Base-by-base conservation (phyloP, 1,140 invertebrate species). In the Drosophila persimilis region DNA sequence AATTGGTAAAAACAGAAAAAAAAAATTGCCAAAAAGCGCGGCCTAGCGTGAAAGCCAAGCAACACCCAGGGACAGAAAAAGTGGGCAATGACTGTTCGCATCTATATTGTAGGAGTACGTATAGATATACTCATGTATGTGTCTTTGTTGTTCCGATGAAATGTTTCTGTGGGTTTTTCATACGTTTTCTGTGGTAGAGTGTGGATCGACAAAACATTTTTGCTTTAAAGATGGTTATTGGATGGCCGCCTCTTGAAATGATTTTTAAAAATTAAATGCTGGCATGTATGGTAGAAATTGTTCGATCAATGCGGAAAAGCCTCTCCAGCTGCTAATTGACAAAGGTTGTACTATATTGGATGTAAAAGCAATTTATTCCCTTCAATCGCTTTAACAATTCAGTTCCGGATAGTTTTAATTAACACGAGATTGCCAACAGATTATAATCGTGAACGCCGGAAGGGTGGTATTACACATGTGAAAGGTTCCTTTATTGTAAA, bases 1-100 rank as follows among this genome's bases (percentile, higher is more conserved):
- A 88, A 81, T 88, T 86, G 73, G 77, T 88, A 85, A 79, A 61
- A 66, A 62, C 50, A 56, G 57, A 56, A 13, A 6, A 43, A 43
- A 58, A 72, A 70, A 74, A 74, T 74, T 60, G 47, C 64, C 75
- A 60, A 66, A 75, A 83, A 83, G 58, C 41, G 65, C 63, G 64
- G 67, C 54, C 56, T 64, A 77, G 69, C 81, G 65, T 86, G 73
- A 80, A 85, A 77, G 77, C 60, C 46, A 61, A 26, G 63, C 51
- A 31, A 66, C 51, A 31, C 41, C 45, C 48, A 64, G 71, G 52
- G 45, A 44, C 45, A 39, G 41, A 22, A 44, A 80, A 59, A 79
- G 39, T 76, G 71, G 54, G 53, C 62, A 79, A 58, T 58, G 60
- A 17, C 73, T 73, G 71, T 52, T 57, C 57, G 71, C 26, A 31